phyloP scores from a whole-genome alignment of 2,113 vertebrate genomes.

The Megaceryle maxima region DNA sequence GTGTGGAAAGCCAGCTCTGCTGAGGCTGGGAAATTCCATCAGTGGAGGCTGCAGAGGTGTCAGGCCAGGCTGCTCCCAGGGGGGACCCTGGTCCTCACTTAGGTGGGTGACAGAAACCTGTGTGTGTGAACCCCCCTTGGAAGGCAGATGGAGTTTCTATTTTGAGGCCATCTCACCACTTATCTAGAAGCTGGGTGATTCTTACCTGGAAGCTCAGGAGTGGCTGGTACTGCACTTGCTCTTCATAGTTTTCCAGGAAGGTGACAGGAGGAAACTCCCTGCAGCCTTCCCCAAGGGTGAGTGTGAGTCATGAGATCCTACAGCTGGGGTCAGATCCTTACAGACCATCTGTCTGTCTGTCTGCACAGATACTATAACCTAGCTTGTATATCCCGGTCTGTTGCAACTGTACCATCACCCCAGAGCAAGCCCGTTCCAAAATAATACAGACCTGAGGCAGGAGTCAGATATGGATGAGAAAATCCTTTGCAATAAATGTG shows the following conservation, averaged over 20 bases:
- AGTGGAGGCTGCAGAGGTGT: not conserved
- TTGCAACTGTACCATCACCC: not conserved
- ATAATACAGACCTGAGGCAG: not conserved
- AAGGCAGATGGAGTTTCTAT: not conserved
- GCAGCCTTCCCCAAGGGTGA: not conserved
- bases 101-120: fast-evolving
- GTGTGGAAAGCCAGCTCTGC: not conserved
- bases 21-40: not conserved
- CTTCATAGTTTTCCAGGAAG: constrained; percentile 63
- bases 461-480: not conserved
- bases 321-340: constrained; percentile 10
- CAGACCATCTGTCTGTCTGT: not conserved
- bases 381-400: not conserved
- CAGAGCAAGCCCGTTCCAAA: not conserved
- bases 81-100: fast-evolving
- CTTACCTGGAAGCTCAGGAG: constrained; percentile 38
- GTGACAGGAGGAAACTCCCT: not conserved
- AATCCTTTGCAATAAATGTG: not conserved
- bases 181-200: constrained; percentile 37
- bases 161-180: not conserved
- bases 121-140: fast-evolving
- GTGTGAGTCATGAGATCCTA: constrained; percentile 34
- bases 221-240: not conserved
- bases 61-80: not conserved
- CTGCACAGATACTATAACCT: not conserved